Base-by-base conservation (phyloP, 2,797 vertebrate species). In the Sorex maritimensis region DNA sequence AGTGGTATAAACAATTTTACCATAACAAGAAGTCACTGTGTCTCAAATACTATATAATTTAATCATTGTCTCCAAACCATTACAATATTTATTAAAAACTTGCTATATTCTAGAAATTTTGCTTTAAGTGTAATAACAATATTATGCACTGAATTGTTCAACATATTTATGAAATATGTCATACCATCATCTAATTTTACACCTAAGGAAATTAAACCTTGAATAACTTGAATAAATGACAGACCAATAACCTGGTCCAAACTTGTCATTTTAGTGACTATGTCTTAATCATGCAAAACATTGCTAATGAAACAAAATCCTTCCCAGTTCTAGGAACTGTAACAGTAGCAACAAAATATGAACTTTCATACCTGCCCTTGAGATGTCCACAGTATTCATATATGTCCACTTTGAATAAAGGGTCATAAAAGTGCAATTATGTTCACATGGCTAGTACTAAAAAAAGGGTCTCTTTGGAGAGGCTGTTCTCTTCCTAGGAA, bases 21-120 rank as follows among this genome's bases (percentile, higher is more conserved):
- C 10, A 14, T 46, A 72, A 73, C 11, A 87, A 90, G 49, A 96
- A 68, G 19, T 34, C 58, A 30, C 24, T 88, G 81, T 73, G 38
- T 81, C 78, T 69, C 81, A 81, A 92, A 72, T 55, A 15, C 5
- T 24, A 4, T 34, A 68, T 92, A 49, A 75, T 81, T 65, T 69
- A 74, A 73, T 23, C 41, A 46, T 58, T 15, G 52, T 44, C 23
- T 38, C 24, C 55, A 74, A 92, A 81, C 15, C 24, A 78, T 34
- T 55, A 77, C 79, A 92, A 80, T 55, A 69, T 75, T 93, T 79
- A 63, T 72, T 44, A 11, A 46, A 52, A 19, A 3, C 0, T 34
- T 34, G 28, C 38, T 83, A 26, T 74, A 58, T 65, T 41, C 30
- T 77, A 78, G 52, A 14, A 81, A 28, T 38, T 88, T 83, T 83